A percentile compares a stretch with the other conserved stretches of the same genome.
Conservation (phyloP, 2,113 vertebrate species). For the Megalops atlanticus region DNA sequence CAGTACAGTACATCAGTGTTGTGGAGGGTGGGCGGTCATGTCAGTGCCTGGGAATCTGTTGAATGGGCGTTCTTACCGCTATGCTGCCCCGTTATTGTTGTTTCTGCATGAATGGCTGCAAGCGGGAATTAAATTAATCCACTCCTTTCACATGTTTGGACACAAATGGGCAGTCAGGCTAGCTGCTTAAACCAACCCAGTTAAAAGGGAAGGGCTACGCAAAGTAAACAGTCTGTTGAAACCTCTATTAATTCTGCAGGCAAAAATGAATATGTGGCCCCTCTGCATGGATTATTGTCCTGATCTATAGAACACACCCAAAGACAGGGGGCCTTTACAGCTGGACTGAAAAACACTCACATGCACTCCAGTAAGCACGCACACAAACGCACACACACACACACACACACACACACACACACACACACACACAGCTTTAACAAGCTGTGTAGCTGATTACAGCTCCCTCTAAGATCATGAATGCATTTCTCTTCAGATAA, state of each 20-base stretch:
- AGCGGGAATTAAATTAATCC: conserved; percentile 59
- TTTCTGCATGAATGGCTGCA: conserved; percentile 67
- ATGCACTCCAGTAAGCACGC: neutral
- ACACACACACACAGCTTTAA: neutral
- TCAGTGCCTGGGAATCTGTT: conserved; percentile 42
- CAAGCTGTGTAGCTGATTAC: neutral
- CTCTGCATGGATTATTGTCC: neutral
- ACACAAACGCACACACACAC: neutral
- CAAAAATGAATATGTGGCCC: neutral
- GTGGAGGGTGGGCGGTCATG: neutral
- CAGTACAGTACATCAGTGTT: neutral
- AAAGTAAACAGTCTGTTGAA: conserved; percentile 22
- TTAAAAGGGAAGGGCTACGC: conserved; percentile 1
- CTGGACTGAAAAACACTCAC: neutral
- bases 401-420: neutral
- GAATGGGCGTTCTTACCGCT: conserved; percentile 37
- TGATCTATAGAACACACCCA: neutral
- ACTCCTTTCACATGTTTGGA: conserved; percentile 59
- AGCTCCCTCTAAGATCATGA: too few species aligned
- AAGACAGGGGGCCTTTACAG: neutral
- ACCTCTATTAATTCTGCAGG: conserved; percentile 2
- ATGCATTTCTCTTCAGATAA: neutral
- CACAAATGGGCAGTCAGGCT: conserved; percentile 43
- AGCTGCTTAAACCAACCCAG: conserved; percentile 34
- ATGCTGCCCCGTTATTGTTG: conserved; percentile 55